Conservation (phyloP, 2,797 vertebrate species). For the Spinus olivaceus region DNA sequence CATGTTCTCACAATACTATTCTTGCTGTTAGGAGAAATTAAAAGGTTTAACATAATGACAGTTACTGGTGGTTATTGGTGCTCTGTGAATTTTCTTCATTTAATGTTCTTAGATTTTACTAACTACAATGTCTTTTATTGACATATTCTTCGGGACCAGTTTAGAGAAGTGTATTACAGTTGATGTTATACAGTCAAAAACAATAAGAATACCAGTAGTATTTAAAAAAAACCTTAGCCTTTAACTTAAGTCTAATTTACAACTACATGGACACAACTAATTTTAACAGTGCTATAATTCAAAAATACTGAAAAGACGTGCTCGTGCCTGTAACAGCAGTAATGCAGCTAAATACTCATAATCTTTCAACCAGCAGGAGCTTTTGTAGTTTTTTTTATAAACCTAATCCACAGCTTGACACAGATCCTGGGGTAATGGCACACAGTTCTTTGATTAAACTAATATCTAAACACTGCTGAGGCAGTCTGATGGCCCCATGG, state of each 20-base stretch:
- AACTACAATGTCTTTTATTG: neutral
- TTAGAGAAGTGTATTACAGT: neutral
- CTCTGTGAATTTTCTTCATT: neutral
- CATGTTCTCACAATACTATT: neutral
- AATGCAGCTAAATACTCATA: slow-evolving; percentile 71
- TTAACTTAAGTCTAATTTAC: slow-evolving; percentile 53
- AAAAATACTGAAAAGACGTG: slow-evolving; percentile 57
- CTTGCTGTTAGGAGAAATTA: neutral
- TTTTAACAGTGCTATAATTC: slow-evolving; percentile 56
- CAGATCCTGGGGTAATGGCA: slow-evolving; percentile 68
- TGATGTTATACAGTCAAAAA: slow-evolving; percentile 5
- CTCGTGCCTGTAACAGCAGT: slow-evolving; percentile 63
- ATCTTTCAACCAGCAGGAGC: slow-evolving; percentile 70
- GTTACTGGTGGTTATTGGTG: neutral
- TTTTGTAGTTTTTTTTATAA: slow-evolving; percentile 64
- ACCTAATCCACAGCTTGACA: slow-evolving; percentile 76
- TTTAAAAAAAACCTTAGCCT: slow-evolving; percentile 59
- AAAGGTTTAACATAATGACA: slow-evolving; percentile 6
- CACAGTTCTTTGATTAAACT: slow-evolving; percentile 73
- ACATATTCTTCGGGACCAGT: neutral
- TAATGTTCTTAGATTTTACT: neutral
- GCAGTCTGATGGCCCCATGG: slow-evolving; percentile 18
- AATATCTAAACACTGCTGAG: slow-evolving; percentile 55
- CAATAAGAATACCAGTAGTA: slow-evolving; percentile 37
- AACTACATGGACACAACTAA: slow-evolving; percentile 65